Evolutionary conservation across 2,113 vertebrate genomes (phyloP), one percentile per base, ranked within the genome.

Genomic region (Lepus europaeus): DNA sequence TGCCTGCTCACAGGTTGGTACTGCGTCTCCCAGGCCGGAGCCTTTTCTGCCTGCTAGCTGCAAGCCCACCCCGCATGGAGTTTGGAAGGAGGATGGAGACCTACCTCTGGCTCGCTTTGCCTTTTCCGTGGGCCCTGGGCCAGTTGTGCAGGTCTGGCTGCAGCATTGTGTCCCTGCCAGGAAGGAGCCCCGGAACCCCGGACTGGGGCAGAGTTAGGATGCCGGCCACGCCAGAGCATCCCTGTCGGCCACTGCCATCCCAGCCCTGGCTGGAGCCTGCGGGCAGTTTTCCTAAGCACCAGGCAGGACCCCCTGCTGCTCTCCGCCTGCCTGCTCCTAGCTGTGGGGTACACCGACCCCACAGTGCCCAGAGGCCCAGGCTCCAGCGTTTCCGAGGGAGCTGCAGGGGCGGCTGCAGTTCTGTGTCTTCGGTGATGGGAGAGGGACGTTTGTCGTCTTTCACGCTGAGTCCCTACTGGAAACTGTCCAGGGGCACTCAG

Each of bases 101-200:
- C 63, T 90, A 22, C 25, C 66, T 84, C 78, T 72, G 78, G 89
- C 94, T 93, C 74, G 69, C 39, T 84, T 69, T 91, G 92, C 93
- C 49, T 89, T 94, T 91, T 94, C 76, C 1, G 2, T 51, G 68
- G 95, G 96, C 90, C 49, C 86, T 31, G 12, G 76, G 90, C 95
- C 91, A 89, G 86, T 59, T 93, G 95, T 86, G 95, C 95, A 70
- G 95, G 83, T 86, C 94, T 97, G 92, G 86, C 96, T 95, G 96
- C 96, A 87, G 96, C 89, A 73, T 80, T 61, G 10, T 87, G 83
- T 64, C 74, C 74, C 69, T 96, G 97, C 96, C 97, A 96, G 81
- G 64, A 95, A 87, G 69, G 89, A 61, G 78, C 82, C 82, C 94
- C 92, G 39, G 95, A 93, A 78, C 69, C 82, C 53, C 36, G 68